Base-by-base conservation (phyloP, 2,888 invertebrate genomes). In the Aporophyla nigra region DNA sequence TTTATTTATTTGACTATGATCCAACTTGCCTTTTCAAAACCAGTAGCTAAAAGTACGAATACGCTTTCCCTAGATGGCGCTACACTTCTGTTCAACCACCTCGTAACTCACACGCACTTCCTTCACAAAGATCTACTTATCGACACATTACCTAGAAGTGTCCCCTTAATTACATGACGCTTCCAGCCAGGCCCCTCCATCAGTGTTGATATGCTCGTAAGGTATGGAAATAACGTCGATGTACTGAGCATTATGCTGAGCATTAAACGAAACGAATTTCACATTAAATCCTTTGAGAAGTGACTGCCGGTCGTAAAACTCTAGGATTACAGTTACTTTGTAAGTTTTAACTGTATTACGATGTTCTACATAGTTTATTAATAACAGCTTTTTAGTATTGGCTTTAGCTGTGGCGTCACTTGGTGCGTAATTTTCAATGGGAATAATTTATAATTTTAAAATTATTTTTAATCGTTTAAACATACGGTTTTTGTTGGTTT, bases 291-390 rank as follows among this genome's bases (percentile, higher is more conserved):
- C 79, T 80, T 78, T 82, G 77, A 82, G 85, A 77, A 87, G 85
- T 89, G 89, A 85, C 89, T 79, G 75, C 80, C 71, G 78, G 71
- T 86, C 89, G 86, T 92, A 91, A 92, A 91, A 88, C 81, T 84
- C 70, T 68, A 67, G 83, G 84, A 88, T 87, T 86, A 87, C 84
- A 76, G 86, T 87, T 88, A 88, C 90, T 82, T 80, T 86, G 88
- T 88, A 88, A 78, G 66, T 80, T 86, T 87, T 86, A 83, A 86
- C 85, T 80, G 78, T 85, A 87, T 81, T 76, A 77, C 84, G 67
- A 76, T 80, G 72, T 73, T 58, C 71, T 21, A 74, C 43, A 66
- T 74, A 86, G 63, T 74, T 77, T 78, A 86, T 78, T 86, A 68
- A 74, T 83, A 80, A 68, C 67, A 70, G 74, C 46, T 59, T 82